These are phyloP conservation scores for Drosophila yakuba DNA, from an alignment of 1,140 invertebrate genomes.

Conservation along the genomic window DNA sequence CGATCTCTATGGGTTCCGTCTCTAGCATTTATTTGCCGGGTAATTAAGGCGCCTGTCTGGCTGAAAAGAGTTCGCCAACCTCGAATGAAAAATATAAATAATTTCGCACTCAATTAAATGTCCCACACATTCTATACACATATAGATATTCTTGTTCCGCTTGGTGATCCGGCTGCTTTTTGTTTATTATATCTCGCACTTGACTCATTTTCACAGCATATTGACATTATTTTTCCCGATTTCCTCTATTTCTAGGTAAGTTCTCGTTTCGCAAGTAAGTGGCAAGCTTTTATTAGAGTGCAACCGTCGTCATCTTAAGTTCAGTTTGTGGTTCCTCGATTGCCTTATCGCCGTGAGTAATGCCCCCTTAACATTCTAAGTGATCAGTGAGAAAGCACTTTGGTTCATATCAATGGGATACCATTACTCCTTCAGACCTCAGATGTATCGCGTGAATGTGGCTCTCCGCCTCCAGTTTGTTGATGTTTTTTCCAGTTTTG, in stretches of 20 bases:
- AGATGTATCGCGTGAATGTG: constrained; percentile 62
- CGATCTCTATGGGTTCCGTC: constrained; percentile 17
- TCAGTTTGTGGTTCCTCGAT: constrained; percentile 29
- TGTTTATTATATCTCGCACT: constrained; percentile 16
- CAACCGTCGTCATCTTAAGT: not conserved
- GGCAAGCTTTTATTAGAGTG: constrained; percentile 34
- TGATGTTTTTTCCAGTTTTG: constrained; percentile 41
- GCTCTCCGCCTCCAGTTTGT: constrained; percentile 23
- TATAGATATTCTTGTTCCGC: constrained; percentile 25
- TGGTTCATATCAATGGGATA: constrained; percentile 40
- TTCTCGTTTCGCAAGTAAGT: constrained; percentile 51
- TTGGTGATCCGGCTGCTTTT: constrained; percentile 45
- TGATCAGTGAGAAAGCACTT: constrained; percentile 48
- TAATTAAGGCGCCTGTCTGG: constrained; percentile 29
- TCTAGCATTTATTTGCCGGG: constrained; percentile 27
- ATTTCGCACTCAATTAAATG: constrained; percentile 72
- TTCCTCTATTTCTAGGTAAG: constrained; percentile 70
- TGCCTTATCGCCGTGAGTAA: constrained; percentile 66
- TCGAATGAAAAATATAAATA: constrained; percentile 43
- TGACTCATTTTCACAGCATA: constrained; percentile 52
- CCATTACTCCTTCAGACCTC: not conserved
- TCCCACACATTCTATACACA: constrained; percentile 5
- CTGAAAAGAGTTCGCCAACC: constrained; percentile 48
- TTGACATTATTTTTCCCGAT: constrained; percentile 28
- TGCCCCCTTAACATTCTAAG: constrained; percentile 10